Percentiles rank a stretch among this genome's conserved stretches.
phyloP scores from a whole-genome alignment of 2,888 invertebrate species.

The Parelbella ahira region DNA sequence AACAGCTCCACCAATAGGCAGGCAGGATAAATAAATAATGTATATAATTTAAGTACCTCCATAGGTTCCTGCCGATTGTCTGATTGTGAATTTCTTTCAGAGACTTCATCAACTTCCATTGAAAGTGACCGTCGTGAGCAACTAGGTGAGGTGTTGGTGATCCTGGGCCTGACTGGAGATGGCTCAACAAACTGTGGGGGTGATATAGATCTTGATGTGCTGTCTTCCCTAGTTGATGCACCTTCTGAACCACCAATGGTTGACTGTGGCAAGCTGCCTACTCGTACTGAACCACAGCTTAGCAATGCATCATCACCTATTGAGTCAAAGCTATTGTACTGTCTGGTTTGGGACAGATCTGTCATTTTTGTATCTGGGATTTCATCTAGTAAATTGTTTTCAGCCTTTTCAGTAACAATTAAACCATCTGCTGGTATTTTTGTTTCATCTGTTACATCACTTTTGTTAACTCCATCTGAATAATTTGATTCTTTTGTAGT shows the following conservation, averaged over 20 bases:
- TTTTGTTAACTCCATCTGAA: slow-evolving; percentile 58
- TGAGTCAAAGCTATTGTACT: slow-evolving; percentile 73
- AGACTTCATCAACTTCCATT: slow-evolving; percentile 74
- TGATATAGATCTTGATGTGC: slow-evolving; percentile 68
- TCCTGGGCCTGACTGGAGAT: slow-evolving; percentile 59
- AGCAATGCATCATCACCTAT: slow-evolving; percentile 71
- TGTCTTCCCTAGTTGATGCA: slow-evolving; percentile 61
- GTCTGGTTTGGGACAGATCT: slow-evolving; percentile 72
- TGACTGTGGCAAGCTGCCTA: slow-evolving; percentile 59
- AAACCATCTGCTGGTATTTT: slow-evolving; percentile 69
- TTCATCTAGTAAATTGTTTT: slow-evolving; percentile 70
- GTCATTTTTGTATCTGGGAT: slow-evolving; percentile 78
- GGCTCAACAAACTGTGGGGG: slow-evolving; percentile 74
- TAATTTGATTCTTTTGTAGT: slow-evolving; percentile 62
- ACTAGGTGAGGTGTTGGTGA: slow-evolving; percentile 65
- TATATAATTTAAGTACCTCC: slow-evolving; percentile 52
- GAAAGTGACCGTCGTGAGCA: slow-evolving; percentile 70
- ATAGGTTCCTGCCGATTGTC: slow-evolving; percentile 67
- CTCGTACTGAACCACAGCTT: slow-evolving; percentile 70
- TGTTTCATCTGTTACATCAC: slow-evolving; percentile 54
- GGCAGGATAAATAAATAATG: too few species aligned
- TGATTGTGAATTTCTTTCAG: slow-evolving; percentile 68
- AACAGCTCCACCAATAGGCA: too few species aligned
- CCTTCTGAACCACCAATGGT: slow-evolving; percentile 60
- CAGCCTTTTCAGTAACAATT: slow-evolving; percentile 74